Evolutionary conservation across 2,113 vertebrate genomes (phyloP).

Genomic region (Clarias macrocephalus): DNA sequence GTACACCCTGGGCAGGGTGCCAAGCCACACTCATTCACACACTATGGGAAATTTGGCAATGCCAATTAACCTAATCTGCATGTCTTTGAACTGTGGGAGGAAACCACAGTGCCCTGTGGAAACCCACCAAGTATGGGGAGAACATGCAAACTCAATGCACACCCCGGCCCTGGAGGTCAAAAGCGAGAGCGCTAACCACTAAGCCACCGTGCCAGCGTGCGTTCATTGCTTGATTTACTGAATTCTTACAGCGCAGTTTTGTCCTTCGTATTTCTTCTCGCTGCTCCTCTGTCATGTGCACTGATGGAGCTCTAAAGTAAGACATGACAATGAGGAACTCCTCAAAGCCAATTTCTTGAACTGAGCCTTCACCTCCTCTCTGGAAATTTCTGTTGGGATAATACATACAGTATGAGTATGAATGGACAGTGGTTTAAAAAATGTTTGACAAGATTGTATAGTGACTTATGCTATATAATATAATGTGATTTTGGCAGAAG

Average conservation of each 20-base stretch:
- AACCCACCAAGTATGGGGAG: too few relatives aligned
- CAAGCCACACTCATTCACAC: too few relatives aligned
- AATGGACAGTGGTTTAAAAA: not conserved
- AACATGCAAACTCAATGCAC: too few relatives aligned
- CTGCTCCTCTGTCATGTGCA: conserved; percentile 80
- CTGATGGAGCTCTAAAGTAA: conserved; percentile 85
- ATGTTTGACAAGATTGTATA: not conserved
- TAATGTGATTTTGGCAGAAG: not conserved
- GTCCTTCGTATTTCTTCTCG: conserved; percentile 78
- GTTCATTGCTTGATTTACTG: not conserved
- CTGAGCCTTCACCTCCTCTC: conserved; percentile 71
- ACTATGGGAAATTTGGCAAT: too few relatives aligned
- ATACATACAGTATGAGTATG: not conserved
- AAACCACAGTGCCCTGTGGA: too few relatives aligned
- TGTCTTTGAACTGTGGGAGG: too few relatives aligned
- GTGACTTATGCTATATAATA: not conserved
- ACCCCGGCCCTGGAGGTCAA: too few relatives aligned
- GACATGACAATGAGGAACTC: conserved; percentile 94
- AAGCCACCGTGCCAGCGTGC: not conserved
- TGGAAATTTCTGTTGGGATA: conserved; percentile 78
- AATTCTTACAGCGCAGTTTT: conserved; percentile 86
- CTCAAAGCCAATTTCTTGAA: conserved; percentile 87
- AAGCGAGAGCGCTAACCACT: too few relatives aligned
- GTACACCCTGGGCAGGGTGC: too few relatives aligned
- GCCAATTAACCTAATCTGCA: too few relatives aligned